These are phyloP conservation scores for Phortica okadai DNA, from an alignment of 2,888 invertebrate species.

Conservation along the genomic window DNA sequence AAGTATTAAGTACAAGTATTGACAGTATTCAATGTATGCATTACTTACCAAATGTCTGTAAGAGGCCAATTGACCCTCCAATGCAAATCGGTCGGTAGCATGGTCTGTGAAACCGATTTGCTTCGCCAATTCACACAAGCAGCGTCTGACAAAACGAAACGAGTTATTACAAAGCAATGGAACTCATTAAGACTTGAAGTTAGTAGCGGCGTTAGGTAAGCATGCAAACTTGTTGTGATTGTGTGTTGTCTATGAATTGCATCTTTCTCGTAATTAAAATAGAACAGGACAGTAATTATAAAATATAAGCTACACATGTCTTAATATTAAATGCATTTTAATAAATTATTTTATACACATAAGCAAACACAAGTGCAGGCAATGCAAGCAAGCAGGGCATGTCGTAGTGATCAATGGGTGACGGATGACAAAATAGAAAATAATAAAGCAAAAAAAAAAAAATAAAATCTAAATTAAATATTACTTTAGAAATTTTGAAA, in stretches of 20 bases:
- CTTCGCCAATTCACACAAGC: conserved; percentile 94
- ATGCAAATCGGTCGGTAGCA: conserved; percentile 88
- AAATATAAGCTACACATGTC: too few species aligned
- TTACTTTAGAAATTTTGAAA: too few species aligned
- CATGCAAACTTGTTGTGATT: conserved; percentile 42
- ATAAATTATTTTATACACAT: neutral
- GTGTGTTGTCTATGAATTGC: neutral
- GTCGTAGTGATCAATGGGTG: too few species aligned
- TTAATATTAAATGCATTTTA: too few species aligned
- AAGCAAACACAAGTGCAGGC: neutral
- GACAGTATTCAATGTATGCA: too few species aligned
- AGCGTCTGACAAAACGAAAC: conserved; percentile 78
- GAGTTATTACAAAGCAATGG: conserved; percentile 52
- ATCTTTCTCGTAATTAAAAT: too few species aligned
- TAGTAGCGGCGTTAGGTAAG: conserved; percentile 38
- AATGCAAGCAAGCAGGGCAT: neutral
- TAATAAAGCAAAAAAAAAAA: conserved; percentile 8
- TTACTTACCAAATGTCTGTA: conserved; percentile 91
- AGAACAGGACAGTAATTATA: too few species aligned
- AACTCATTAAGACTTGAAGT: conserved; percentile 46
- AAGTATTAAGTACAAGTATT: conserved; percentile 10
- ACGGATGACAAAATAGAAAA: neutral
- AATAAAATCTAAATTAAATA: conserved; percentile 40
- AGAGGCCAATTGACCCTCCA: conserved; percentile 92
- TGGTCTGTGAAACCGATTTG: conserved; percentile 95